Evolutionary conservation across 2,888 invertebrate species (phyloP), one percentile per base, ranked within the genome.

Genomic region (Hydropsyche betteni): DNA sequence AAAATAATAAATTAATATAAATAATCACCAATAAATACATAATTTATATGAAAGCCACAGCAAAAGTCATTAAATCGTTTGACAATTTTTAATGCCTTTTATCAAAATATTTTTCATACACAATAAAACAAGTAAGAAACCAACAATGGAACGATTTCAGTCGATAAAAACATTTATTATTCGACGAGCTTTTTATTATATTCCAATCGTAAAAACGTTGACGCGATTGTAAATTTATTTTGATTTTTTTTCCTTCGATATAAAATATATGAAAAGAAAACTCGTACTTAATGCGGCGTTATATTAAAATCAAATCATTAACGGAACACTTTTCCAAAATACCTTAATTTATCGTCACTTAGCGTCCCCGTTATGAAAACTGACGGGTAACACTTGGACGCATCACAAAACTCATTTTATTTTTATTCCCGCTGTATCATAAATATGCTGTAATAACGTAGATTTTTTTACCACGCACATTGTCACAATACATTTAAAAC

Each of bases 161-260:
- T 8, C 58, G 24, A 24, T 58, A 58, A 58, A 58, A 58, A 8
- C 16, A 16, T 58, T 24, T 16, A 16, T 24, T 16, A 16, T 58
- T 24, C 58, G 16, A 58, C 58, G 24, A 24, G 16, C 14, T 58
- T 58, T 58, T 24, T 58, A 58, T 14, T 24, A 24, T 24, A 58
- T 14, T 6, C 55, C 10, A 55, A 14, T 55, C 55, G 16, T 55
- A 16, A 55, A 55, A 55, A 55, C 16, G n/a, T 55, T 55, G 16
- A 55, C 55, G 55, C 34, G 64, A 64, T 64, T 64, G 34, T 64
- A 64, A 64, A 64, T 64, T 64, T 64, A 64, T 64, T 64, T 64
- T 36, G 6, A 14, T 55, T 14, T 55, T 55, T n/a, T 14, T 55
- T 55, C 44, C 10, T 44, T 44, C 44, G 44, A 10, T 8, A 44